Base-by-base conservation (phyloP, 2,888 invertebrate species). In the Orchesellides sinensis region DNA sequence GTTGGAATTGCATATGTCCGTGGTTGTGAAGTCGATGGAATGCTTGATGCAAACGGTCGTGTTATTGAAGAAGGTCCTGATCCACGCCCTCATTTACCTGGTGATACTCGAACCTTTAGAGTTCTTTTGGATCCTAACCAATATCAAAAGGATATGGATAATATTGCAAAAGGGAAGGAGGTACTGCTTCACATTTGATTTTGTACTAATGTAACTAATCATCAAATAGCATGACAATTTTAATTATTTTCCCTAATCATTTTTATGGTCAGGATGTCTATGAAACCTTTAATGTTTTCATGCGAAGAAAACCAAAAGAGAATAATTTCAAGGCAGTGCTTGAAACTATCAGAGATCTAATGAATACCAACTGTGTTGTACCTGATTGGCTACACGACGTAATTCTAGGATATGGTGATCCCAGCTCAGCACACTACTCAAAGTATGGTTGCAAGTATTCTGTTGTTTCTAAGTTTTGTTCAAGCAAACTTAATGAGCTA, bases 311-410 rank as follows among this genome's bases (percentile, higher is more conserved):
- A 90, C 99, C 99, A 0, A 99, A 99, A 89, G 98, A 99, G 91
- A 99, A 99, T 90, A 99, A 99, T 91, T 99, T 99, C 91, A 99
- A 99, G 91, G 99, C 99, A 0, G 99, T 99, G 0, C 91, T 99
- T 88, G 98, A 99, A 90, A 99, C 99, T 0, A 99, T 99, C 83
- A 92, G 99, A 1, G 98, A 99, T 91, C 92, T 99, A 87, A 98
- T 99, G 98, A 99, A 99, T 90, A 99, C 99, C 0, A 96, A 97
- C 90, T 98, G 98, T 90, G 98, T 98, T 12, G 98, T 98, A 3
- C 98, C 98, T 0, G 95, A 96, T 87, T 98, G 97, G 97, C 91
- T 98, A n/a, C 96, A 97, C 89, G 96, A 98, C 89, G 96, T 99
- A 87, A 95, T 99, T 63, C 92, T 99, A 17, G 99, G 99, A 0